Base-by-base conservation (phyloP, 2,113 vertebrate genomes). In the Ammodytes dubius region DNA sequence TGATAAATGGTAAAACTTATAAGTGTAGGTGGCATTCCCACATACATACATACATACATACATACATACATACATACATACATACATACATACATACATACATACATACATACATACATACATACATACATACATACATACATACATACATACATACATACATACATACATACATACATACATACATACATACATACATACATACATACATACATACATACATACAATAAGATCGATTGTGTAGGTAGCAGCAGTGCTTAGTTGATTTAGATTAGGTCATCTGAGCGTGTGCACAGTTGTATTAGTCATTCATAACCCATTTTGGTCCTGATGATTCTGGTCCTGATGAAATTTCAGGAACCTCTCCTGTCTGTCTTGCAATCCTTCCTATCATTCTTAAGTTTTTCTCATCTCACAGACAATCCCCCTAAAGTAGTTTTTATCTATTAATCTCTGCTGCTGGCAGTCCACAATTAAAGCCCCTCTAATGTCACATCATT, bases 401-500 rank as follows among this genome's bases (percentile, higher is more conserved):
- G 1, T 49, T 63, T 58, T 63, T 66, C 53, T 70, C 58, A n/a
- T 52, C 65, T 57, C 35, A 15, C 69, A 56, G 71, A 71, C 68
- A 60, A 37, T 53, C 43, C 47, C 35, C 12, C 46, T 27, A 43
- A 37, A 17, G 0, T 13, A 5, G 63, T 47, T 53, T 56, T 49
- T 15, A 19, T 70, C 74, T 17, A 5, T 68, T 85, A 57, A 52
- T 76, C 70, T 79, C 53, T 49, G 74, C 78, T n/a, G 64, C 54
- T 2, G 39, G 58, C 54, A 15, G 59, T 40, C n/a, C 3, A 81
- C 78, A 82, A 83, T 81, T 81, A 89, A 83, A 85, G 63, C 69
- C 60, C 58, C 37, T 46, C 60, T 75, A 70, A 83, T 79, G 47
- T 53, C 74, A 74, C 68, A 42, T 82, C 43, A 37, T 47, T 81